These are phyloP conservation scores for Tubulanus polymorphus DNA, from an alignment of 2,888 invertebrate genomes.

Conservation along the genomic window DNA sequence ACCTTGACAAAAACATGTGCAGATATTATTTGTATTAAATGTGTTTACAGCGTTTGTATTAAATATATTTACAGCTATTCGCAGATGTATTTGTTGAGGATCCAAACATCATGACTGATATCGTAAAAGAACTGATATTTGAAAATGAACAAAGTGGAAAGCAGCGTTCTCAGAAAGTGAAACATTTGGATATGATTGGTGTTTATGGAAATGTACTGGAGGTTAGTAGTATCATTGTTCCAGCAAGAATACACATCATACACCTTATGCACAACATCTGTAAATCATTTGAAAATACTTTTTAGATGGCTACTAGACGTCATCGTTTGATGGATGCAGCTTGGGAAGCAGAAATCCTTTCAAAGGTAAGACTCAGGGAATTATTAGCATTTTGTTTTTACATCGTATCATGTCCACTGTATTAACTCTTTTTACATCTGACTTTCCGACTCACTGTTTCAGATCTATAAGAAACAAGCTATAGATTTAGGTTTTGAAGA, in stretches of 20 bases:
- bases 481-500: slow-evolving; percentile 48
- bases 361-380: slow-evolving; percentile 32
- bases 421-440: neutral
- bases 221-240: no score
- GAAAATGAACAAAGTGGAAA: slow-evolving; percentile 27
- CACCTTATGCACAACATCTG: neutral
- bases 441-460: slow-evolving; percentile 9
- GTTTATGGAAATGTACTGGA: slow-evolving; percentile 38
- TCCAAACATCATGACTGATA: slow-evolving; percentile 42
- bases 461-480: slow-evolving; percentile 47
- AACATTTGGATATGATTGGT: slow-evolving; percentile 32
- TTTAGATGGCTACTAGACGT: slow-evolving; percentile 38
- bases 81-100: slow-evolving; percentile 46
- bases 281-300: no score
- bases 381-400: neutral
- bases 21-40: no score
- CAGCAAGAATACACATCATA: no score
- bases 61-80: slow-evolving; percentile 42
- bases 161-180: slow-evolving; percentile 34
- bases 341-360: slow-evolving; percentile 46
- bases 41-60: no score
- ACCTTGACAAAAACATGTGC: neutral
- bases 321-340: slow-evolving; percentile 46
- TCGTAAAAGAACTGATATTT: slow-evolving; percentile 31
- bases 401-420: neutral